Evolutionary conservation across 2,113 vertebrate genomes (phyloP).

Genomic region (Puffinus mauretanicus): DNA sequence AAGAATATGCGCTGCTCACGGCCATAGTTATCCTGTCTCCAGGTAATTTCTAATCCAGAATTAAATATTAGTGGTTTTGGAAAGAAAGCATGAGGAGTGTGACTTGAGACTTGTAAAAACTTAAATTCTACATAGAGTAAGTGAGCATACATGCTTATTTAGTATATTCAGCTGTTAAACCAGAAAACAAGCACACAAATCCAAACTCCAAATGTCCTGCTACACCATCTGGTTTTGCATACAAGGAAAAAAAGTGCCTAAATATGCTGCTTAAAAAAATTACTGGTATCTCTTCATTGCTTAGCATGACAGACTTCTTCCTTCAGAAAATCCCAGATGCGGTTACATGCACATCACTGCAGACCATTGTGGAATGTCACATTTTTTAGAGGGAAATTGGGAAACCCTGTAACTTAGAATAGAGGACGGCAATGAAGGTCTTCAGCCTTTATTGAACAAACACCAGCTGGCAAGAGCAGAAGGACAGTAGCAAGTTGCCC

Average conservation of each 20-base stretch:
- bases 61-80: neutral
- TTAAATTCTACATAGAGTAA: neutral
- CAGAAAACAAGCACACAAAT: neutral
- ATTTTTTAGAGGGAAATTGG: neutral
- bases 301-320: neutral
- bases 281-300: neutral
- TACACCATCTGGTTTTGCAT: neutral
- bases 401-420: neutral
- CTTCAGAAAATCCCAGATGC: neutral
- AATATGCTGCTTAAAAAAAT: neutral
- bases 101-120: neutral
- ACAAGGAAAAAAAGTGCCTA: neutral
- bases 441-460: neutral
- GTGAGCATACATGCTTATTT: neutral
- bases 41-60: slow-evolving; percentile 77
- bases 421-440: neutral
- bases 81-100: neutral
- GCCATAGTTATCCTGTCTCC: slow-evolving; percentile 93
- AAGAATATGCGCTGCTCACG: slow-evolving; percentile 94
- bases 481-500: neutral
- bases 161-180: neutral
- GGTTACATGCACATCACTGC: neutral
- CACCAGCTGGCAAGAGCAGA: neutral
- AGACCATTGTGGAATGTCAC: neutral
- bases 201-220: neutral